Percentiles rank a stretch among this genome's conserved stretches.
Evolutionary conservation across 1,140 invertebrate genomes (phyloP).

Genomic region (Atopsyche davidsoni): DNA sequence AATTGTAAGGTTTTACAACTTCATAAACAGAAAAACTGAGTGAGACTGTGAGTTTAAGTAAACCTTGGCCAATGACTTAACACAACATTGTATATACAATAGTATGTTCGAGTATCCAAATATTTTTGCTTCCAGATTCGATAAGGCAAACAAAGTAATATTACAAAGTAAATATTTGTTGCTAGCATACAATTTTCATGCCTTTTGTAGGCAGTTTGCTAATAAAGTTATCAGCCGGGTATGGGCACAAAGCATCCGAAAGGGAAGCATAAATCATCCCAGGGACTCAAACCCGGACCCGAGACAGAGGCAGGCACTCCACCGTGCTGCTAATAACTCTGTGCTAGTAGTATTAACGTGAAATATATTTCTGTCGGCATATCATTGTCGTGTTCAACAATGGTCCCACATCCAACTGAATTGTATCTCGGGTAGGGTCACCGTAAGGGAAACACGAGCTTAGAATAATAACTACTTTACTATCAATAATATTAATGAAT

Average conservation of each 20-base stretch:
- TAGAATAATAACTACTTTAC: background rate
- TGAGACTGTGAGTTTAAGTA: no score
- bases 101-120: no score
- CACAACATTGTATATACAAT: no score
- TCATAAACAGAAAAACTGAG: no score
- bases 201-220: conserved; percentile 6
- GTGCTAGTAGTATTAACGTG: conserved; percentile 17
- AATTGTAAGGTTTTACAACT: no score
- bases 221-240: conserved; percentile 8
- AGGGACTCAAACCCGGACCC: background rate
- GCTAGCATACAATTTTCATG: conserved; percentile 19
- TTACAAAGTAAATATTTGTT: no score
- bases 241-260: conserved; percentile 4
- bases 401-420: background rate
- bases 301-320: conserved; percentile 4
- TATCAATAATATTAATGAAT: background rate
- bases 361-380: conserved; percentile 23
- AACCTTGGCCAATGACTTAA: no score
- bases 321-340: conserved; percentile 13
- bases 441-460: background rate
- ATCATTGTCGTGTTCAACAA: conserved; percentile 17
- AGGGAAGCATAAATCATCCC: conserved; percentile 16
- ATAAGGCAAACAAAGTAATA: no score
- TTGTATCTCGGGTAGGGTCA: background rate
- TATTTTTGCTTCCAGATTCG: no score